Evolutionary conservation across 2,113 vertebrate genomes (phyloP), one percentile per base, ranked within the genome.

Genomic region (Spilogale gracilis): DNA sequence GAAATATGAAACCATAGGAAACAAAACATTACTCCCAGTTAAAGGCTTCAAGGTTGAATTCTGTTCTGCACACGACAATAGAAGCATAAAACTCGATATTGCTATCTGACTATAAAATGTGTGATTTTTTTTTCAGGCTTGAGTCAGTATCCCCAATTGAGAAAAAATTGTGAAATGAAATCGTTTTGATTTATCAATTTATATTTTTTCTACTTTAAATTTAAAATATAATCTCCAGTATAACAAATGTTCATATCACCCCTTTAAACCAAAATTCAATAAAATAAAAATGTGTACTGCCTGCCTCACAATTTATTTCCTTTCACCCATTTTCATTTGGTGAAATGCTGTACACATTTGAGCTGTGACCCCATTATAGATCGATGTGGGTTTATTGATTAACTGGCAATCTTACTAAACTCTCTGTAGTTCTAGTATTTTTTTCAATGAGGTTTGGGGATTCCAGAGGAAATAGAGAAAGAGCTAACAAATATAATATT

Each of bases 281-380:
- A 45, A 38, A 81, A 61, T 58, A 13, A 83, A 93, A 82, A 84
- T 71, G 4, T 43, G 3, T 38, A 63, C 45, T 54, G 45, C 43
- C 32, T 81, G 82, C 54, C 14, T 56, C 81, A 87, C n/a, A 76
- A 32, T 73, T 97, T 90, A 38, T 50, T 95, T 95, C 82, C 60
- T 93, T 96, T 95, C 69, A 92, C 92, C n/a, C 45, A 65, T 97
- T 97, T 92, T 97, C 79, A 96, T 96, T 94, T 54, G 7, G 10
- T 60, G 54, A 90, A 92, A 38, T 52, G 58, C 20, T 84, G 21
- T 74, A 89, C 61, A 30, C 30, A 30, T 73, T 90, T 92, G 65
- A 94, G 89, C 95, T 94, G n/a, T 94, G 50, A 69, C 88, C 83
- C 21, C 13, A 23, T 71, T 76, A 95, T 23, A 89, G 84, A 96